Evolutionary conservation across 2,113 vertebrate genomes (phyloP).

Genomic region (Panthera tigris): DNA sequence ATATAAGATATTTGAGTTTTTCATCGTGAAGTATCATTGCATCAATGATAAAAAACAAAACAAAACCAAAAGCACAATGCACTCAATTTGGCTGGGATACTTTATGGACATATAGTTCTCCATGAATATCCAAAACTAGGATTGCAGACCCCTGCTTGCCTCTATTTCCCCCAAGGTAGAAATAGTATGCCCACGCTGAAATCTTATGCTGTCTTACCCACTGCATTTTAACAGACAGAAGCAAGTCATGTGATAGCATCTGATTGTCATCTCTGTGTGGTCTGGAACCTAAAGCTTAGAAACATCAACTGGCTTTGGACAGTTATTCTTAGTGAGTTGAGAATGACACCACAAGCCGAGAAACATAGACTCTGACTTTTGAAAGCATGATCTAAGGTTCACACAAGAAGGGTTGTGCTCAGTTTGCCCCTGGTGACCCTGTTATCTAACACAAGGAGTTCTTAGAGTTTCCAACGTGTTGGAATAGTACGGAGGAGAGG

Average conservation of each 20-base stretch:
- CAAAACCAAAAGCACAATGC: neutral
- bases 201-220: neutral
- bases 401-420: neutral
- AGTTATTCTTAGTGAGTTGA: neutral
- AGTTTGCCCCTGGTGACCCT: neutral
- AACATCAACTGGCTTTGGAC: neutral
- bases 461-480: neutral
- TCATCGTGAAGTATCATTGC: neutral
- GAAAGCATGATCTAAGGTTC: neutral
- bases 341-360: neutral
- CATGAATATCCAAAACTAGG: neutral
- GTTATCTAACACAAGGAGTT: neutral
- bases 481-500: neutral
- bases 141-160: neutral
- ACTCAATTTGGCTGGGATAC: neutral
- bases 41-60: neutral
- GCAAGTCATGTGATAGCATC: neutral
- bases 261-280: neutral
- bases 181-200: neutral
- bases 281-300: neutral
- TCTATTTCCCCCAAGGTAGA: neutral
- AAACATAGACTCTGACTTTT: slow-evolving; percentile 13
- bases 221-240: slow-evolving; percentile 11
- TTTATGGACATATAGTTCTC: slow-evolving; percentile 38
- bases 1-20: slow-evolving; percentile 20